Base-by-base conservation (phyloP, 2,888 invertebrate species). In the Ophion costatus region DNA sequence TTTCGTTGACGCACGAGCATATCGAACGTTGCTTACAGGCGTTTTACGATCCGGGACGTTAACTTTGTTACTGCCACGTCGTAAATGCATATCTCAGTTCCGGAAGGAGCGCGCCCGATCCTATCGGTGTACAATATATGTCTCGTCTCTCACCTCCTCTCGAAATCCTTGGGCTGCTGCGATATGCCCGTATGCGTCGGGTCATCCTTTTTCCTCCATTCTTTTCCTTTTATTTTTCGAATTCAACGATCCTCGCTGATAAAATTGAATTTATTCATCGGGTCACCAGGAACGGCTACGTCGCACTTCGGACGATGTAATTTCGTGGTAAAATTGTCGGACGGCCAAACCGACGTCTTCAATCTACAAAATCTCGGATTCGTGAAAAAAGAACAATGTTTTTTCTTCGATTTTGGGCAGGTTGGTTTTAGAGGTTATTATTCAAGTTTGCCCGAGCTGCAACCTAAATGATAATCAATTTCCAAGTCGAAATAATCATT, bases 1-100 rank as follows among this genome's bases (percentile, higher is more conserved):
- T 78, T 38, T 24, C 22, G 66, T 66, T 67, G 67, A 38, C 42
- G 61, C 51, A 63, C 42, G 57, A 78, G 51, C 14, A 74, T 73
- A 42, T 82, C 78, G 78, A 73, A 82, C 73, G 73, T 70, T 56
- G 42, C 57, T 73, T 57, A 73, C 45, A 61, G 64, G 73, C 66
- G 51, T 51, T 82, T 82, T 78, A 82, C 59, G 70, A 70, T 70
- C 70, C 24, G 67, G 61, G 61, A 61, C 82, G 78, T 78, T 78
- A 59, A 82, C 73, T 82, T 82, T 82, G 82, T 82, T 69, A 78
- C 77, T 82, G 82, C 73, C 51, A 69, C 73, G 67, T 82, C 82
- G 82, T 82, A 82, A 82, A 78, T 38, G 82, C 73, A 78, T 82
- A 82, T 82, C 78, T 73, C 82, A 82, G 73, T 78, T 82, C 78